phyloP scores from a whole-genome alignment of 1,140 invertebrate species.

The Portunus trituberculatus region DNA sequence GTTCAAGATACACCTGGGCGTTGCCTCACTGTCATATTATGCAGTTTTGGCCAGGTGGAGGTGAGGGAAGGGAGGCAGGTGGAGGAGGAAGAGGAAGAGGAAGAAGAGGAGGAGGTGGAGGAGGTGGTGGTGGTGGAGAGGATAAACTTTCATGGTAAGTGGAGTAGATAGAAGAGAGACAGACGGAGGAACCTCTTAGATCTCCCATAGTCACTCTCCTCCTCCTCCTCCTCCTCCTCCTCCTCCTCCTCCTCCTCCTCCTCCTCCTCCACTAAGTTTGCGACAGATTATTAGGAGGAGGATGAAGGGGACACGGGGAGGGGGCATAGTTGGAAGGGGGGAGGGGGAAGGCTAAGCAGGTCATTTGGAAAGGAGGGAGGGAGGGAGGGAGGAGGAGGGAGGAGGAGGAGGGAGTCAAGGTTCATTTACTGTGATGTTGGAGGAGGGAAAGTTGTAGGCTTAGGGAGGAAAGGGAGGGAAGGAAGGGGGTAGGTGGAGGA shows the following conservation, averaged over 20 bases:
- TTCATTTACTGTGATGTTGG: no score
- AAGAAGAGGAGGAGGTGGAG: background rate
- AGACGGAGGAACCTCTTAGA: background rate
- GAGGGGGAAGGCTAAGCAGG: no score
- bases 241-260: constrained; percentile 33
- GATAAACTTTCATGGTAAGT: background rate
- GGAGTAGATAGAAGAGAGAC: background rate
- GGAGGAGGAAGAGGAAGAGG: background rate
- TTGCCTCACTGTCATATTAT: constrained; percentile 4
- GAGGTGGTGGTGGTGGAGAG: background rate
- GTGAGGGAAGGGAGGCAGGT: background rate
- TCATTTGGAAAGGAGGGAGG: no score
- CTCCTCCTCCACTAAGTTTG: no score
- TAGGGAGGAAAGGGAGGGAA: no score
- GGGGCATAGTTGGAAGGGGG: no score
- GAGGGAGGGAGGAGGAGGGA: no score
- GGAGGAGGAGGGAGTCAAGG: no score
- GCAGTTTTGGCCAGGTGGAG: background rate
- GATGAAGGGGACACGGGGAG: no score
- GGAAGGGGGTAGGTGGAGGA: no score
- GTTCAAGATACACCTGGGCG: background rate
- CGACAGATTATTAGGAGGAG: no score
- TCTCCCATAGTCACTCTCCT: background rate
- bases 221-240: constrained; percentile 38
- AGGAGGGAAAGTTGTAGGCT: no score